These are phyloP conservation scores for Acronicta psi DNA, from an alignment of 2,888 invertebrate species.

Conservation along the genomic window DNA sequence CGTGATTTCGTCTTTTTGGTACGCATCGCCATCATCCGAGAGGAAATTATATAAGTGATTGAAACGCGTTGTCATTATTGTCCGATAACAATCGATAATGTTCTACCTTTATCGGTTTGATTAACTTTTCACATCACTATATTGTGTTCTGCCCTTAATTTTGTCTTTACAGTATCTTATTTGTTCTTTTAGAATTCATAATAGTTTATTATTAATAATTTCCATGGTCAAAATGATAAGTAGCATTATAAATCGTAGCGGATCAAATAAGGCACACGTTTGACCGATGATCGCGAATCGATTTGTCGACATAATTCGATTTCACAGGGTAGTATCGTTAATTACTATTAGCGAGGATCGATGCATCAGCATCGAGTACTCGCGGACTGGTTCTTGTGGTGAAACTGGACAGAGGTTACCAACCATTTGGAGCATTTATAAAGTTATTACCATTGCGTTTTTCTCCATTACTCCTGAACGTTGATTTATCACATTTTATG, in stretches of 20 bases:
- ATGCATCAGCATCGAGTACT: conserved; percentile 71
- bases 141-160: neutral
- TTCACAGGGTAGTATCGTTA: conserved; percentile 82
- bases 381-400: conserved; percentile 79
- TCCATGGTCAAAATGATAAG: conserved; percentile 49
- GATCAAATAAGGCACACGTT: conserved; percentile 56
- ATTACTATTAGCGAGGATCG: conserved; percentile 83
- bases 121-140: conserved; percentile 16
- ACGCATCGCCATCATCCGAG: conserved; percentile 28
- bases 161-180: conserved; percentile 1
- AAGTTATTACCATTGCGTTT: conserved; percentile 45
- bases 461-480: conserved; percentile 35
- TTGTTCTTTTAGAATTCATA: neutral
- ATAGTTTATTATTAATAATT: conserved; percentile 38
- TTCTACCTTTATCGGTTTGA: conserved; percentile 22
- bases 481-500: conserved; percentile 35
- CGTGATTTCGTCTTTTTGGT: conserved; percentile 47
- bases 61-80: conserved; percentile 34
- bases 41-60: conserved; percentile 46
- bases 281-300: conserved; percentile 72
- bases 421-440: conserved; percentile 77
- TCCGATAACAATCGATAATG: conserved; percentile 33
- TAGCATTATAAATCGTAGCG: conserved; percentile 60
- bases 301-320: conserved; percentile 83
- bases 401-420: conserved; percentile 78